These are phyloP conservation scores for Platalea minor DNA, from an alignment of 2,797 vertebrate species.

Conservation along the genomic window DNA sequence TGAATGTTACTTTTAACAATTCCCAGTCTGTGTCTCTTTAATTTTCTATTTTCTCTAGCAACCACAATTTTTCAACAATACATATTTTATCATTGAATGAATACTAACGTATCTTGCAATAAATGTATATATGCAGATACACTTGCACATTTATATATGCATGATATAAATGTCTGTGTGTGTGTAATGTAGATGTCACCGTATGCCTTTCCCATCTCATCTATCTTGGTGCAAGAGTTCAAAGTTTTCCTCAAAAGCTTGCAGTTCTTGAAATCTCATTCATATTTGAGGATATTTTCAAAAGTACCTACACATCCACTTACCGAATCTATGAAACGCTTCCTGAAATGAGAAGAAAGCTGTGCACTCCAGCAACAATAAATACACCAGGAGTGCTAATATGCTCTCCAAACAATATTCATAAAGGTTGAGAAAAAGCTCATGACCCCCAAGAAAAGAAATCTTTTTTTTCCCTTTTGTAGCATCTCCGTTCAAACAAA, in stretches of 20 bases:
- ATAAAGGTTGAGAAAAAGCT: background rate
- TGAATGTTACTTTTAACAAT: background rate
- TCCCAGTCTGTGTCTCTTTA: background rate
- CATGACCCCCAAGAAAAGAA: background rate
- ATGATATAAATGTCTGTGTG: background rate
- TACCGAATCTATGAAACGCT: rapidly evolving
- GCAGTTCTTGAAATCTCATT: background rate
- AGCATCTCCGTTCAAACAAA: background rate
- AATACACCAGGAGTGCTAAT: background rate
- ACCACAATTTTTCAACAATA: background rate
- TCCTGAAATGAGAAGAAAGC: background rate
- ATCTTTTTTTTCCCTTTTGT: background rate
- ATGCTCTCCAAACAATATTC: background rate
- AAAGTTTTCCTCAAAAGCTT: background rate
- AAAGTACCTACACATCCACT: background rate
- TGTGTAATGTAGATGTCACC: background rate
- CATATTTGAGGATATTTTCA: background rate
- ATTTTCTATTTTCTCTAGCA: background rate
- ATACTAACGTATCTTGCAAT: background rate
- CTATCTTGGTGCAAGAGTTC: background rate
- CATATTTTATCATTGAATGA: no score
- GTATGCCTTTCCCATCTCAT: background rate
- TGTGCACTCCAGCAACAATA: background rate
- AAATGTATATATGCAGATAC: background rate
- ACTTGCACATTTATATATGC: background rate